Evolutionary conservation across 1,140 invertebrate genomes (phyloP), one percentile per base, ranked within the genome.

Genomic region (Choristoneura fumiferana): DNA sequence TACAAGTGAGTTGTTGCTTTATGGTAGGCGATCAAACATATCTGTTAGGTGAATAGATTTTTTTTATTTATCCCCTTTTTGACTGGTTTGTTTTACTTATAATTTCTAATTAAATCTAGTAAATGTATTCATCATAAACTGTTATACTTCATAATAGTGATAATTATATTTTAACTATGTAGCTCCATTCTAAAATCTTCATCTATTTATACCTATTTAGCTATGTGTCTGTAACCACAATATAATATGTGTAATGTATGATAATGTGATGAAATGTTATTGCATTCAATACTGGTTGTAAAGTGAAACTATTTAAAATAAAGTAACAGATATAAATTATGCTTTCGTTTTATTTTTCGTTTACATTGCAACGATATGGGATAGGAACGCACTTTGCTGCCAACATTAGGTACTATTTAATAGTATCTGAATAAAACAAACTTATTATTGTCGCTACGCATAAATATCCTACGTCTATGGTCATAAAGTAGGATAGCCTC

Each of bases 221-320:
- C 69, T 82, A 69, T 74, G 77, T 86, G 81, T 88, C 81, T 88
- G 74, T 86, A 86, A 78, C 71, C 81, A 68, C 64, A 69, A 78
- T 80, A 74, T 75, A 59, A 62, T 67, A 71, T 76, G 69, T 82
- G 74, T 86, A 84, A 65, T 76, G 74, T 84, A 80, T 66, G 62
- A 81, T 78, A 79, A 78, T 80, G 81, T 84, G 78, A 88, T 84
- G 75, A 83, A 79, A 85, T 77, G 81, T 85, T 88, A 85, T 79
- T 82, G 71, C 79, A 78, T 86, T 80, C 78, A 73, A 76, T 81
- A 82, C 76, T 80, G 84, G 78, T 86, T 88, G 81, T 87, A 84
- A 84, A 86, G 77, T 86, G 69, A 81, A 86, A 82, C 66, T 88
- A 84, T 86, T 83, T 82, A 86, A 49, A 57, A 88, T 88, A 88